These are phyloP conservation scores for Taenioides sp. DNA, from an alignment of 2,797 vertebrate species.

Conservation along the genomic window DNA sequence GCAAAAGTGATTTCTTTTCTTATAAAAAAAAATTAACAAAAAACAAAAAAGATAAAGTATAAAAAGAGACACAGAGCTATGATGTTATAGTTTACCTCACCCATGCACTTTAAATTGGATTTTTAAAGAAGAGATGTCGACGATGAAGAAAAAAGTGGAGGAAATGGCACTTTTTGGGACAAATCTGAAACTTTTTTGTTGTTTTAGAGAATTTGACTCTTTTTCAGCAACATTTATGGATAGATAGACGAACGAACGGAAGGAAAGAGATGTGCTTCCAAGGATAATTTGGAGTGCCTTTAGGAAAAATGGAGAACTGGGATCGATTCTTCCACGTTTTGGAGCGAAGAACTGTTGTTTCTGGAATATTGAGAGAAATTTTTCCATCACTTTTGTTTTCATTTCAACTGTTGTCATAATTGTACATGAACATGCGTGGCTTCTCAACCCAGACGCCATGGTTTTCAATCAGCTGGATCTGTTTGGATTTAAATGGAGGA, in stretches of 20 bases:
- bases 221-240: constrained; percentile 74
- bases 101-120: constrained; percentile 97
- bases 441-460: constrained; percentile 46
- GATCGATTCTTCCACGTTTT: constrained; percentile 47
- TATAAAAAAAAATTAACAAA: constrained; percentile 27
- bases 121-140: constrained; percentile 62
- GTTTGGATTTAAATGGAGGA: constrained; percentile 57
- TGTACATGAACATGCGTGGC: constrained; percentile 69
- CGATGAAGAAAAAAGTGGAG: constrained; percentile 70
- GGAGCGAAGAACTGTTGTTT: constrained; percentile 52
- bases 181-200: constrained; percentile 78
- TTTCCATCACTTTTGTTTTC: constrained; percentile 56
- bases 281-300: constrained; percentile 78
- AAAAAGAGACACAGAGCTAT: constrained; percentile 62
- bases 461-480: constrained; percentile 62
- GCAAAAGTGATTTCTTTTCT: constrained; percentile 61
- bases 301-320: constrained; percentile 47
- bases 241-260: constrained; percentile 68
- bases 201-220: constrained; percentile 70
- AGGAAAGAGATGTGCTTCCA: constrained; percentile 64
- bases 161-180: constrained; percentile 90
- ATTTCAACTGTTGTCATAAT: constrained; percentile 59
- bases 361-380: constrained; percentile 67
- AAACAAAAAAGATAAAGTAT: constrained; percentile 55
- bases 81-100: constrained; percentile 98